Base-by-base conservation (phyloP, 92 coral and sea anemone genomes). In the Porites divaricata region DNA sequence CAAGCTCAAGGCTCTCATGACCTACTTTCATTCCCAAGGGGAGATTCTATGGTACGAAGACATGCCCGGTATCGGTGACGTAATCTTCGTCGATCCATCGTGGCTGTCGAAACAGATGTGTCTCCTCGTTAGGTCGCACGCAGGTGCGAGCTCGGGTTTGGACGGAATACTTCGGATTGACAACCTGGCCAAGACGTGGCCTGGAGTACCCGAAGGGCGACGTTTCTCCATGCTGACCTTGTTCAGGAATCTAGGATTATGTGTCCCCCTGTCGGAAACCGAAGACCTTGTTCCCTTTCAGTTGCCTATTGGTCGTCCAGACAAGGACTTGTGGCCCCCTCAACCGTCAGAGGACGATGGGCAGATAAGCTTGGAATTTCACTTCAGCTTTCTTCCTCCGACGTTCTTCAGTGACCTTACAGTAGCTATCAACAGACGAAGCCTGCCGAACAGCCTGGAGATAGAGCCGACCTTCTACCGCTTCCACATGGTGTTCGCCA, bases 31-130 rank as follows among this genome's bases (percentile, higher is more conserved):
- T 70, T 91, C 91, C 9, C 98, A 94, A 63, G 98, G 98, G n/a
- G 98, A 94, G 78, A 92, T 94, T 35, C 87, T 94, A 57, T 94
- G 98, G 98, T 94, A 80, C 79, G 95, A 93, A 81, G 98, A 94
- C 74, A 88, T 92, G 77, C 93, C 93, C 2, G 95, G 79, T 67
- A 52, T 94, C 74, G 82, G 89, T 20, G 98, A 92, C 48, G 80
- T 88, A 2, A 93, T 94, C 54, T 89, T 94, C 64, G 89, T 94
- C 16, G 88, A 83, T 13, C 98, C 98, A 2, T 87, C 86, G 56
- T 94, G 98, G 98, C 80, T 94, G 26, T 90, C 95, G 4, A 93
- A 89, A 57, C 91, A 91, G 74, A 58, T 94, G 58, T 80, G 92
- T 26, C 81, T 86, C 28, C 88, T 94, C 19, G 89, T 92, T 73